Evolutionary conservation across 1,140 invertebrate genomes (phyloP), one percentile per base, ranked within the genome.

Genomic region (Tetragnatha versicolor): DNA sequence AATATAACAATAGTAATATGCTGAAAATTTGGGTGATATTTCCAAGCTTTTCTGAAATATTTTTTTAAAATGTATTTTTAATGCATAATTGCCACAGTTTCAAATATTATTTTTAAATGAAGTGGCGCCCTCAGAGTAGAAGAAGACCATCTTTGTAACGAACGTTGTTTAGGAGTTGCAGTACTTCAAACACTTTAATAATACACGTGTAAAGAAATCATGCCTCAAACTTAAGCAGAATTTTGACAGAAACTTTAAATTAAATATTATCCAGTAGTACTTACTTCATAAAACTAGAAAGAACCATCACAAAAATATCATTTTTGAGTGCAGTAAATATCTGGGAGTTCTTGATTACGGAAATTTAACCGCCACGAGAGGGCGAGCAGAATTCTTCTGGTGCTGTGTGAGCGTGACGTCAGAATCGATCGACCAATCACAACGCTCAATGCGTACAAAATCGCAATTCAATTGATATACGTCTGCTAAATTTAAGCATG

Each of bases 291-390:
- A 58, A 65, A 65, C 20, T 53, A n/a, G 61, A 29, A 53, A 65
- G 73, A 37, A 25, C 25, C 58, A 53, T 77, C 61, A 66, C 20
- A 77, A 66, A 66, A 65, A 39, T 39, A 77, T 39, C 35, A 77
- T 42, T 29, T 49, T 77, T 65, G 31, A 22, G n/a, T 20, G 55
- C 45, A 20, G 73, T 49, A 53, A 77, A 77, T 73, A 53, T 37
- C 49, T 70, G 29, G 33, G 42, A 47, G 35, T 63, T 65, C 60
- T n/a, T 39, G 73, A 65, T 65, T 60, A 35, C 73, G 47, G 73
- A 77, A 77, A 65, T 77, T 77, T 77, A 66, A 60, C 73, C 73
- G 73, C 66, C 73, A 77, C 73, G 73, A 77, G 73, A 77, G 73
- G 73, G 73, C 73, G 73, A 77, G 53, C 12, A 49, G 39, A 65